phyloP scores from a whole-genome alignment of 37 sponge, comb jelly and placozoan genomes.

The Halisarca cf. caerulea region DNA sequence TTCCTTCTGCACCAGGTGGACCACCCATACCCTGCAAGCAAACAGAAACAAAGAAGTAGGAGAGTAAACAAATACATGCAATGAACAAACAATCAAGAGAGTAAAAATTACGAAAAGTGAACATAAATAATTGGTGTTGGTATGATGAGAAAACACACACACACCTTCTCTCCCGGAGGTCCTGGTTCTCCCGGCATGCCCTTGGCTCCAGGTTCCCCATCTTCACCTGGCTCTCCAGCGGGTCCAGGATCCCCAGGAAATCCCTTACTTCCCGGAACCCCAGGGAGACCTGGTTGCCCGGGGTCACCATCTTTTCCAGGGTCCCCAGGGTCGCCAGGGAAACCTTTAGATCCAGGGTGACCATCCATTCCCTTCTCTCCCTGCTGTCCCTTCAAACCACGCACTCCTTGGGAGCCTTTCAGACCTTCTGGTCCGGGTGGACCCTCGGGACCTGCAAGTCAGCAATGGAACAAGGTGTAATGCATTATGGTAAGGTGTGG shows the following conservation, averaged over 20 bases:
- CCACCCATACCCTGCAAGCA: slow-evolving; percentile 6
- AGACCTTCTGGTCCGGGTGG: too few relatives aligned
- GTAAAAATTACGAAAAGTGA: too few relatives aligned
- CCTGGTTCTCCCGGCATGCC: not conserved
- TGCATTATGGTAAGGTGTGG: too few relatives aligned
- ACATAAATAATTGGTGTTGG: too few relatives aligned
- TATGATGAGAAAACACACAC: too few relatives aligned
- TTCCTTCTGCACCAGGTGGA: slow-evolving; percentile 31
- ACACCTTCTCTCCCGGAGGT: not conserved
- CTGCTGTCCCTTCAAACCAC: slow-evolving; percentile 20
- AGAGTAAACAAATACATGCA: too few relatives aligned
- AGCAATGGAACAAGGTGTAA: too few relatives aligned
- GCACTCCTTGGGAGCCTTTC: slow-evolving; percentile 1
- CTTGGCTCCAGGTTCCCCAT: slow-evolving; percentile 5
- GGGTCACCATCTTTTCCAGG: slow-evolving; percentile 40
- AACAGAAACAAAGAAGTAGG: not conserved
- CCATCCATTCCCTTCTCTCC: slow-evolving; percentile 31
- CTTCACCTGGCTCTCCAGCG: slow-evolving; percentile 22
- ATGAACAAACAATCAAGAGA: too few relatives aligned
- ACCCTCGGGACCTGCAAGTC: too few relatives aligned
- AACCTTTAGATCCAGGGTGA: not conserved
- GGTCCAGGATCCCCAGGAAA: slow-evolving; percentile 46
- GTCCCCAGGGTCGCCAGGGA: not conserved
- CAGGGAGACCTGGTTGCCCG: slow-evolving; percentile 8
- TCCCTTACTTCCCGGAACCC: slow-evolving; percentile 36